A percentile compares a stretch with the other conserved stretches of the same genome.
Evolutionary conservation across 92 coral and sea anemone genomes (phyloP).

Genomic region (Paragorgia papillata): DNA sequence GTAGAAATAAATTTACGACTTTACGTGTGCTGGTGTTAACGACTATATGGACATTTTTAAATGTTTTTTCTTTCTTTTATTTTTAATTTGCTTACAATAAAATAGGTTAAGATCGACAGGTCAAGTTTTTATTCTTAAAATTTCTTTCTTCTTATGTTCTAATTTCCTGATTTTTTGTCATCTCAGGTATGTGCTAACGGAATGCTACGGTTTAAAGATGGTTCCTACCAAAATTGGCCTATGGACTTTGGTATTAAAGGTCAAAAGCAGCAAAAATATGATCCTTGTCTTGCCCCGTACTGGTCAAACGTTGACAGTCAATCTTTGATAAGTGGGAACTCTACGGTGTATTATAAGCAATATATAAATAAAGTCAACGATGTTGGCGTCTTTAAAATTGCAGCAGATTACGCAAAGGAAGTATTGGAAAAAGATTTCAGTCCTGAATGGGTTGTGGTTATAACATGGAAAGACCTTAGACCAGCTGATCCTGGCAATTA

Average conservation of each 20-base stretch:
- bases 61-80: not conserved
- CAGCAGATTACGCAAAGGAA: not conserved
- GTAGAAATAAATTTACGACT: not conserved
- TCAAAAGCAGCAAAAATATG: not conserved
- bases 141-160: not conserved
- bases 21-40: too few relatives aligned
- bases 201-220: not conserved
- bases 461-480: slow-evolving; percentile 14
- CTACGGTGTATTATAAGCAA: not conserved
- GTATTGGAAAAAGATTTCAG: not conserved
- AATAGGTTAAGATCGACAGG: not conserved
- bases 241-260: slow-evolving; percentile 7
- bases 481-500: not conserved
- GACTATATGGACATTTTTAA: not conserved
- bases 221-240: not conserved
- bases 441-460: slow-evolving; percentile 7
- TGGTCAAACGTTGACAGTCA: slow-evolving; percentile 1
- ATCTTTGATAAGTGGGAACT: not conserved
- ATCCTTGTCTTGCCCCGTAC: slow-evolving; percentile 23
- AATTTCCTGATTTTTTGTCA: not conserved
- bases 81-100: not conserved
- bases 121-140: too few relatives aligned
- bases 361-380: slow-evolving; percentile 6
- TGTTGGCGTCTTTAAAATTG: not conserved
- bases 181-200: slow-evolving; percentile 13